phyloP scores from a whole-genome alignment of 2,888 invertebrate genomes.

The Diarsia rubi region DNA sequence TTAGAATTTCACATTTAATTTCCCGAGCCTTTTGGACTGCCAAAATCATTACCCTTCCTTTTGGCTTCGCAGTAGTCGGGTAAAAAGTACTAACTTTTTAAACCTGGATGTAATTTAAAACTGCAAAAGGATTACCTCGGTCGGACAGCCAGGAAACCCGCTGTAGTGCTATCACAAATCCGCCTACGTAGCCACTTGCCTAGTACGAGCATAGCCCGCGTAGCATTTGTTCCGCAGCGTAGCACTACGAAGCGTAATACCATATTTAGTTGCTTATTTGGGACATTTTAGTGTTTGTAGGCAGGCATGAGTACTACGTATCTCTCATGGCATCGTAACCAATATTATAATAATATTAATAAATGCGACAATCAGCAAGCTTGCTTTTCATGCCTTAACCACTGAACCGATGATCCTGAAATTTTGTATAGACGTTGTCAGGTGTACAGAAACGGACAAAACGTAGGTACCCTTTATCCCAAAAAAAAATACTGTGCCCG shows the following conservation, averaged over 20 bases:
- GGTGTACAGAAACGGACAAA: too few relatives aligned
- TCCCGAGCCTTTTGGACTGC: too few relatives aligned
- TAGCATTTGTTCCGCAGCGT: constrained; percentile 32
- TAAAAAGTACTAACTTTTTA: constrained; percentile 13
- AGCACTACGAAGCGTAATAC: constrained; percentile 31
- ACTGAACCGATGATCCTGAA: too few relatives aligned
- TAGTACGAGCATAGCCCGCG: constrained; percentile 42
- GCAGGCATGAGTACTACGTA: neutral
- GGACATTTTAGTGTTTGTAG: neutral
- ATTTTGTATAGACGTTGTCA: too few relatives aligned
- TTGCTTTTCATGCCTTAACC: too few relatives aligned
- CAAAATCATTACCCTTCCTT: too few relatives aligned
- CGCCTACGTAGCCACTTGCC: constrained; percentile 26
- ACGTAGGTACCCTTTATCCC: too few relatives aligned
- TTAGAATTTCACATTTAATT: too few relatives aligned
- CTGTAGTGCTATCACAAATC: constrained; percentile 30
- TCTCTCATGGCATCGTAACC: neutral
- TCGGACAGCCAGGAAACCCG: neutral
- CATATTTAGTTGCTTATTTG: neutral
- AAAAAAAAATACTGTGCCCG: too few relatives aligned
- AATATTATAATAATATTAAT: neutral
- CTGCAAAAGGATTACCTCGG: constrained; percentile 15
- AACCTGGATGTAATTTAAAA: constrained; percentile 1
- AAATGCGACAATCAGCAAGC: too few relatives aligned
- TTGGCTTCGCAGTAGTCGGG: too few relatives aligned